These are phyloP conservation scores for Pteruthius melanotis DNA, from an alignment of 2,113 vertebrate species.

Conservation along the genomic window DNA sequence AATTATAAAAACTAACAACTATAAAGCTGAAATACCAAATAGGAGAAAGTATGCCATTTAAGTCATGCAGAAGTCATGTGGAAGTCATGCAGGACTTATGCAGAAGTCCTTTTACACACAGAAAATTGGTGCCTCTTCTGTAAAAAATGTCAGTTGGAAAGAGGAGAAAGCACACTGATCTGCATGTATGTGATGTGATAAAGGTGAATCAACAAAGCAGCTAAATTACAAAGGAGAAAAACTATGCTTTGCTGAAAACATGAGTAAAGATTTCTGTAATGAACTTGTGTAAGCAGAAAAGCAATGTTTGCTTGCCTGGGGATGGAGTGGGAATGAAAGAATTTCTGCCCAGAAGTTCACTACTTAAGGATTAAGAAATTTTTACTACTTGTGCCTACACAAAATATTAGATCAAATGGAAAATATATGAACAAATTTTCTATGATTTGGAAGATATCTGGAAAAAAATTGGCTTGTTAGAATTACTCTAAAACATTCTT, in stretches of 20 bases:
- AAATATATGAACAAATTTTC: neutral
- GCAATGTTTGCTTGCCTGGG: neutral
- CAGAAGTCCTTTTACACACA: neutral
- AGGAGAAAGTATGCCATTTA: slow-evolving; percentile 23
- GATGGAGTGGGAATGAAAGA: neutral
- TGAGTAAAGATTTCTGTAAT: neutral
- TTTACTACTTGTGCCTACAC: neutral
- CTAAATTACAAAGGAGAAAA: slow-evolving; percentile 24
- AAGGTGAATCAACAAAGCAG: neutral
- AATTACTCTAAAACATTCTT: neutral
- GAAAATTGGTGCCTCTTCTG: neutral
- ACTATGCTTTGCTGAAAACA: neutral
- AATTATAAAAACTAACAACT: slow-evolving; percentile 32
- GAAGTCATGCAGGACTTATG: too few relatives aligned
- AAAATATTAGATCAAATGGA: neutral
- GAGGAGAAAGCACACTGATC: neutral
- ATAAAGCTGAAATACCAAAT: slow-evolving; percentile 3
- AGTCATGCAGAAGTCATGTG: neutral
- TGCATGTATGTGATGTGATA: neutral
- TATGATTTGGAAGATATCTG: neutral
- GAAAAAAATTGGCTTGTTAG: neutral
- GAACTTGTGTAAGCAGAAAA: neutral
- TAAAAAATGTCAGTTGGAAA: neutral
- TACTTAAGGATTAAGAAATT: neutral
- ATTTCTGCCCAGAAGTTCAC: neutral